Evolutionary conservation across 2,888 invertebrate species (phyloP), one percentile per base, ranked within the genome.

Genomic region (Oscheius onirici): DNA sequence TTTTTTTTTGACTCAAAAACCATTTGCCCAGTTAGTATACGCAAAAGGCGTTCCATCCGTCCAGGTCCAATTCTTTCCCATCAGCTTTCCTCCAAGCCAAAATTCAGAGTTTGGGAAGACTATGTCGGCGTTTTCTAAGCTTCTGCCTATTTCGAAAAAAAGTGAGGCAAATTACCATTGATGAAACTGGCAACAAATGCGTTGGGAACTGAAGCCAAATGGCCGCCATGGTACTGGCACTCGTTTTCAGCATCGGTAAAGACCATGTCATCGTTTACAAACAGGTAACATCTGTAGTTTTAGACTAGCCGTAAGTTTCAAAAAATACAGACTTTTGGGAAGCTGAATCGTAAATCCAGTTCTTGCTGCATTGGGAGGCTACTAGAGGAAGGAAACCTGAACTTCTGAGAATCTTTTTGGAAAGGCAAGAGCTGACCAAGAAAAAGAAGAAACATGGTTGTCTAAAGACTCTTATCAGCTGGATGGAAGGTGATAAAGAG

Each of bases 231-330:
- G 20, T 34, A 63, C 13, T n/a, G 15, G 46, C 63, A 63, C 5
- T 49, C 63, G 26, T 26, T 49, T 28, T 63, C 63, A n/a, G 63
- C 63, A 49, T 63, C 63, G 13, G 26, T 8, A 49, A 63, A 63
- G 5, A n/a, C 28, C 28, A 63, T 17, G 15, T 44, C 46, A 26
- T 63, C 49, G 2, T n/a, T 28, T 6, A 20, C 46, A 11, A 63
- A 63, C 11, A 49, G 49, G 49, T 26, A 63, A 49, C 63, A 63
- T 49, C 63, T 63, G 49, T 15, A 26, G 2, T 15, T 46, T 28
- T 63, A 13, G 6, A 17, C n/a, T 6, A 24, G 2, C 5, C 13
- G 28, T 20, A n/a, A 2, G 34, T 34, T 34, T 34, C 8, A 6
- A 49, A 15, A 43, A 11, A 13, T 11, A 22, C 44, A 5, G 17